Conservation (phyloP, 2,888 invertebrate species). For the Papilio elwesi region DNA sequence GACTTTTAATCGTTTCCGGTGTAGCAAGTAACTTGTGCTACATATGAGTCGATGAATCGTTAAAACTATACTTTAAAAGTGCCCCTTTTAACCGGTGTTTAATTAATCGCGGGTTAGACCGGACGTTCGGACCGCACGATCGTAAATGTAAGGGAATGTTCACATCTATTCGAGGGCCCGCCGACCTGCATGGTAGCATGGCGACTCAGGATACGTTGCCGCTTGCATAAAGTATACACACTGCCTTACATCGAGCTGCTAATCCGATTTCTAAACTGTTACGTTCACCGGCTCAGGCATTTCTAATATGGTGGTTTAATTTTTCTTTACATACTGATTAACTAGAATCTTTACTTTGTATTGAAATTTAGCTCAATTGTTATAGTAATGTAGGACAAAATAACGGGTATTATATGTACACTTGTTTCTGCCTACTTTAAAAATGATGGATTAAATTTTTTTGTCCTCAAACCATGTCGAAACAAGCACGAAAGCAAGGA, state of each 20-base stretch:
- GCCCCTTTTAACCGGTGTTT: slow-evolving; percentile 28
- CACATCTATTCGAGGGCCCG: slow-evolving; percentile 33
- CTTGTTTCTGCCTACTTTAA: slow-evolving; percentile 15
- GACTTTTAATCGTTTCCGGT: slow-evolving; percentile 4
- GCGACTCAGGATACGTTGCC: slow-evolving; percentile 28
- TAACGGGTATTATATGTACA: slow-evolving; percentile 13
- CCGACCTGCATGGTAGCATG: slow-evolving; percentile 9
- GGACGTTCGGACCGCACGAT: slow-evolving; percentile 43
- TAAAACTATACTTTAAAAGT: slow-evolving; percentile 29
- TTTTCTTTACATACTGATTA: not conserved
- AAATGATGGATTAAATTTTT: slow-evolving; percentile 27
- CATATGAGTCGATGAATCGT: slow-evolving; percentile 7
- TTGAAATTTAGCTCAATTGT: not conserved
- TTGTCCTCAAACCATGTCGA: slow-evolving; percentile 25
- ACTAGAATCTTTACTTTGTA: not conserved
- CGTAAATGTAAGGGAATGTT: slow-evolving; percentile 41
- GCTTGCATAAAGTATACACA: slow-evolving; percentile 9
- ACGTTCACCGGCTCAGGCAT: not conserved
- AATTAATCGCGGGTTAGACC: slow-evolving; percentile 38
- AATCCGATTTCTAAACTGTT: slow-evolving; percentile 26
- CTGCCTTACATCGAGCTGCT: slow-evolving; percentile 3
- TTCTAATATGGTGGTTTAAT: not conserved
- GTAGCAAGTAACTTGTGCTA: slow-evolving; percentile 2
- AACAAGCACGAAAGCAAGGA: slow-evolving; percentile 46
- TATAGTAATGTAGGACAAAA: not conserved